Base-by-base conservation (phyloP, 1,140 invertebrate species). In the Rhizoglyphus robini region DNA sequence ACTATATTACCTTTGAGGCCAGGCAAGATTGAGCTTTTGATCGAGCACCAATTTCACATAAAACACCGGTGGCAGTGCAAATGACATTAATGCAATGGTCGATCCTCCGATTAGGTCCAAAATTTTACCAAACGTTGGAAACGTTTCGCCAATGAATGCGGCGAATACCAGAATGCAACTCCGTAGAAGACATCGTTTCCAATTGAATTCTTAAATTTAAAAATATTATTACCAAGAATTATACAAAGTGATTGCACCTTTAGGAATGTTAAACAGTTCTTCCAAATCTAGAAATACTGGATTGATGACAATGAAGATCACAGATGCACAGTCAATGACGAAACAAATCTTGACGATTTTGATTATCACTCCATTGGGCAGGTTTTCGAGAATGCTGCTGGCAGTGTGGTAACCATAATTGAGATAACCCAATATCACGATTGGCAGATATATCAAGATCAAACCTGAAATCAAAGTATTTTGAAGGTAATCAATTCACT, bases 51-150 rank as follows among this genome's bases (percentile, higher is more conserved):
- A 23, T 46, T 63, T 63, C 25, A 51, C 13, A 63, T 63, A 63
- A 68, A 94, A 84, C 20, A 94, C 67, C 0, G 88, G 86, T 0
- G 91, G 91, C 25, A 92, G 80, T n/a, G 95, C 80, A 67, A 91
- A 91, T 2, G 83, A 83, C 67, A 90, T 84, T 5, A 94, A 73
- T 0, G 88, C 88, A 0, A 88, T 86, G 0, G 87, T 90, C 0
- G 92, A 81, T 0, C 86, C 86, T 15, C 90, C 90, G 3, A 94
- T 83, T 3, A 95, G 76, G 30, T 88, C 83, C 83, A 95, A 86
- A 2, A 95, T 84, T n/a, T 89, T 78, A 67, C 91, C 89, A 73
- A 94, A 94, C 68, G 84, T 79, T 0, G 91, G 90, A 0, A 95
- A 82, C 2, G 84, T 82, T 76, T 90, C 86, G 0, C 84, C 88